Evolutionary conservation across 1,140 invertebrate genomes (phyloP).

Genomic region (Trichomalopsis sarcophagae): DNA sequence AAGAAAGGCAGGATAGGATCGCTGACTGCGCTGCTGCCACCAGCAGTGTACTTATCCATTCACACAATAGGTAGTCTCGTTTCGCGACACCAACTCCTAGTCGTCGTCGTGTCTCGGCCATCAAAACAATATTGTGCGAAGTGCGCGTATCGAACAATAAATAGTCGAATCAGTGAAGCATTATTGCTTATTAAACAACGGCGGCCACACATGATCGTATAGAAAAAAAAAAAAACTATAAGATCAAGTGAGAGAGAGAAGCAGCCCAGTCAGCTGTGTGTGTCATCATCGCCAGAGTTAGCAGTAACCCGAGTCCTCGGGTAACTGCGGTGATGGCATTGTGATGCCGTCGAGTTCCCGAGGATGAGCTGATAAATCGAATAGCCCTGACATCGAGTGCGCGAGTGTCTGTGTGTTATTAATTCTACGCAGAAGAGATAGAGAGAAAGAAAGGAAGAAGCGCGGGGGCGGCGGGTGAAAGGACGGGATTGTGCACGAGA

Average conservation of each 20-base stretch:
- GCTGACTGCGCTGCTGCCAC: not conserved
- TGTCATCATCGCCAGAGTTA: conserved; percentile 10
- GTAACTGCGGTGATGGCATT: not conserved
- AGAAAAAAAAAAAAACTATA: not conserved
- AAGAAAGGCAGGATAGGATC: not conserved
- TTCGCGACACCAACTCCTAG: too few relatives aligned
- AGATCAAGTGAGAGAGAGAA: not conserved
- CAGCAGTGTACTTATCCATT: not conserved
- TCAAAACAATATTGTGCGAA: not conserved
- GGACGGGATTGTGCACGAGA: conserved; percentile 9
- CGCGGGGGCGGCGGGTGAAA: conserved; percentile 33
- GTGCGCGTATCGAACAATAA: not conserved
- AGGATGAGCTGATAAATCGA: conserved; percentile 25
- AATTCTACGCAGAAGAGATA: not conserved
- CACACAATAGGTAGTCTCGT: not conserved
- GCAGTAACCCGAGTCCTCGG: not conserved
- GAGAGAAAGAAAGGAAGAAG: not conserved
- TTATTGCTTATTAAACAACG: not conserved
- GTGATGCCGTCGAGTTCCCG: not conserved
- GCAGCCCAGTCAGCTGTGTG: conserved; percentile 17
- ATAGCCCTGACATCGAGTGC: not conserved
- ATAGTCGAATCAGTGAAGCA: not conserved
- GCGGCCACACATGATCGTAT: not conserved
- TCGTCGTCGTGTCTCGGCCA: not conserved
- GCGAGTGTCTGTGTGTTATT: not conserved